phyloP scores from a whole-genome alignment of 2,797 vertebrate genomes.

The Aeoliscus strigatus region DNA sequence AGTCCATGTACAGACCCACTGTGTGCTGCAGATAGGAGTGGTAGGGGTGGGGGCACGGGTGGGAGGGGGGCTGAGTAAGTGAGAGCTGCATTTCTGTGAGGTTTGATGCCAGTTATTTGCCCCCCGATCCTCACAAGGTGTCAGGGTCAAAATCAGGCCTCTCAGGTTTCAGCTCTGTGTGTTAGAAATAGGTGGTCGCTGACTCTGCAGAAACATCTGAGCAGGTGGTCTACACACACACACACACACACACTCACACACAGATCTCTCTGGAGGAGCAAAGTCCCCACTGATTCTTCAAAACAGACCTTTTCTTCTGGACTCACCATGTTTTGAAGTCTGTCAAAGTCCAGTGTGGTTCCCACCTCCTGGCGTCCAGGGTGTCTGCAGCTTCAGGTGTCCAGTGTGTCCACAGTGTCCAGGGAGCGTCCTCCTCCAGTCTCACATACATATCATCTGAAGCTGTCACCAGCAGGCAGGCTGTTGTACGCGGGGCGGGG shows the following conservation, averaged over 20 bases:
- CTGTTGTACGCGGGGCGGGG: conserved; percentile 51
- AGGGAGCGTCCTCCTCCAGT: conserved; percentile 5
- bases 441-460: conserved; percentile 53
- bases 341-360: not conserved
- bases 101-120: no score
- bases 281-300: no score
- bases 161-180: not conserved
- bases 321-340: conserved; percentile 67
- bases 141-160: not conserved
- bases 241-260: not conserved
- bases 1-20: no score
- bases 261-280: conserved; percentile 24
- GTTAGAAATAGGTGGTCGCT: not conserved
- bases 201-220: conserved; percentile 7
- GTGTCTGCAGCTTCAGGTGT: not conserved
- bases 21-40: no score
- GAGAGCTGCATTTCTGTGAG: no score
- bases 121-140: no score
- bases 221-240: conserved; percentile 43
- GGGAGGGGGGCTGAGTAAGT: no score
- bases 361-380: not conserved
- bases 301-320: conserved; percentile 3
- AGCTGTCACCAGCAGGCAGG: conserved; percentile 46
- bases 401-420: conserved; percentile 12
- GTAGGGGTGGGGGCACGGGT: no score